Conservation (phyloP, 2,888 invertebrate species). For the Artemia sp. region DNA sequence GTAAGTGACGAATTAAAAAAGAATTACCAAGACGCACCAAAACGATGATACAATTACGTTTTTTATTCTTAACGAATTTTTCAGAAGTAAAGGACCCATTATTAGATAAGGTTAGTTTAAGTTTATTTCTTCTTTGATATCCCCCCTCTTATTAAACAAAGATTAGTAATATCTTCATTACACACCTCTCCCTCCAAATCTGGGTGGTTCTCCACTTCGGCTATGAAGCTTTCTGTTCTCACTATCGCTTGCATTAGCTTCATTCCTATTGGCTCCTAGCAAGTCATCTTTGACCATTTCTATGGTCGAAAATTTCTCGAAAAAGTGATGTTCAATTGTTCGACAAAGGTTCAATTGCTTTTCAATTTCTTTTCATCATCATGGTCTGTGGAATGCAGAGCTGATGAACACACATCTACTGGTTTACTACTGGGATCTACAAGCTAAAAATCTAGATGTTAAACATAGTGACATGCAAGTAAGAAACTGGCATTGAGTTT, state of each 20-base stretch:
- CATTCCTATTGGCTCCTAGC: not conserved
- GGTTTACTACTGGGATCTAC: slow-evolving; percentile 78
- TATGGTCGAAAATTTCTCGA: slow-evolving; percentile 39
- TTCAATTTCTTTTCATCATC: slow-evolving; percentile 65
- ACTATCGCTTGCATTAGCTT: not conserved
- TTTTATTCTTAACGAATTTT: too few relatives aligned
- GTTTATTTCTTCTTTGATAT: too few relatives aligned
- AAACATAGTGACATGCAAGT: slow-evolving; percentile 10
- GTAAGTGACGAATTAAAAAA: too few relatives aligned
- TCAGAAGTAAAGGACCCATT: too few relatives aligned
- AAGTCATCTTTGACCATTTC: not conserved
- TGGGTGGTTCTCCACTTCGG: not conserved
- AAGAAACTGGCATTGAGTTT: not conserved
- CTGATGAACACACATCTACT: slow-evolving; percentile 78
- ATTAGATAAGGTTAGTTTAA: too few relatives aligned
- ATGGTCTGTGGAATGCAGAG: slow-evolving; percentile 79
- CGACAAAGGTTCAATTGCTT: slow-evolving; percentile 55
- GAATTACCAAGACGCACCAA: too few relatives aligned
- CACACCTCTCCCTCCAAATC: not conserved
- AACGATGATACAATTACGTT: too few relatives aligned
- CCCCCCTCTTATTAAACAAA: too few relatives aligned
- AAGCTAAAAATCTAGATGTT: slow-evolving; percentile 34
- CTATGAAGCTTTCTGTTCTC: not conserved
- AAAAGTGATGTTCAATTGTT: slow-evolving; percentile 68
- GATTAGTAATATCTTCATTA: not conserved